A percentile compares a stretch with the other conserved stretches of the same genome.
Evolutionary conservation across 2,797 vertebrate genomes (phyloP).

Genomic region (Parotocinclus haroldoi): DNA sequence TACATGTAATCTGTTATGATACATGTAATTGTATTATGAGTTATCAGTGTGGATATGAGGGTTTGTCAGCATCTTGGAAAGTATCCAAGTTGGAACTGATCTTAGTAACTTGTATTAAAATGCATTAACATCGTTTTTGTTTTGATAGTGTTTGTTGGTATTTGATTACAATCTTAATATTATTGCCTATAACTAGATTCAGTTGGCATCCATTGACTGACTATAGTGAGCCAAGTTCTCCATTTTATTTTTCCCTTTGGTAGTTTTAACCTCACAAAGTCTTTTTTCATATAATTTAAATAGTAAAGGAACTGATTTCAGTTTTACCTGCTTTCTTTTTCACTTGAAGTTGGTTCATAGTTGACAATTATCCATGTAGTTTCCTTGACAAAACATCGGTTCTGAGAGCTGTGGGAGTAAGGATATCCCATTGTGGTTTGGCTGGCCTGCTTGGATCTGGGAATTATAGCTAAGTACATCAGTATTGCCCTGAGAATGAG

Average conservation of each 20-base stretch:
- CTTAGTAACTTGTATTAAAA: neutral
- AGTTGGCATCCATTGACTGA: neutral
- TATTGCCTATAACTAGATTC: slow-evolving; percentile 18
- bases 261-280: no score
- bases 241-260: neutral
- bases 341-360: slow-evolving; percentile 37
- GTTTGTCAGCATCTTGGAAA: slow-evolving; percentile 32
- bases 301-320: slow-evolving; percentile 12
- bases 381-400: slow-evolving; percentile 51
- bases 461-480: slow-evolving; percentile 42
- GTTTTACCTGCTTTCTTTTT: slow-evolving; percentile 9
- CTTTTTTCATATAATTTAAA: neutral
- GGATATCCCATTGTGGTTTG: slow-evolving; percentile 68
- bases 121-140: slow-evolving; percentile 17
- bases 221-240: no score
- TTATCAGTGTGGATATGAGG: slow-evolving; percentile 7
- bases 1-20: no score
- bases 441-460: slow-evolving; percentile 34
- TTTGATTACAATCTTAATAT: slow-evolving; percentile 3
- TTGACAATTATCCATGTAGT: slow-evolving; percentile 47
- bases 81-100: neutral
- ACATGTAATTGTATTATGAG: no score
- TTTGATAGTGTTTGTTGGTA: slow-evolving; percentile 28
- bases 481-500: neutral
- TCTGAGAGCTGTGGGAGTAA: slow-evolving; percentile 53